Percentiles rank a stretch among this genome's conserved stretches.
phyloP scores from a whole-genome alignment of 2,113 vertebrate genomes.

The Chaetops frenatus region DNA sequence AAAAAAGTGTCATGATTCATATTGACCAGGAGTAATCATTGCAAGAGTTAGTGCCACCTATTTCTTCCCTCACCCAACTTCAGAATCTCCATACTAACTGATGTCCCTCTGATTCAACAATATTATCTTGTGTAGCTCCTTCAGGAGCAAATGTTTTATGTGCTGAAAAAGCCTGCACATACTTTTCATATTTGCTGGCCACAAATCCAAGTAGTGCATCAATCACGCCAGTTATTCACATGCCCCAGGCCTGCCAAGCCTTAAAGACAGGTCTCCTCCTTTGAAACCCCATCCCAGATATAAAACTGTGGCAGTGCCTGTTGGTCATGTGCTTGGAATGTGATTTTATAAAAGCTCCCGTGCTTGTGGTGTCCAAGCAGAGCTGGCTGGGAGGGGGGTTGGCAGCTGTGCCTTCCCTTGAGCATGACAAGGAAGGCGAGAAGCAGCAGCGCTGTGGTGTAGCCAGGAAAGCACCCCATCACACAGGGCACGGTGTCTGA shows the following conservation, averaged over 20 bases:
- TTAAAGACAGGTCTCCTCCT: neutral
- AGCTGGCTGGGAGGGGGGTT: neutral
- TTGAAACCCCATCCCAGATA: neutral
- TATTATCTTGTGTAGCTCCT: neutral
- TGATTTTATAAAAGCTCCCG: neutral
- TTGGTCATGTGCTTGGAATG: neutral
- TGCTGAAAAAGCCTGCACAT: neutral
- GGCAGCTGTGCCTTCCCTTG: neutral
- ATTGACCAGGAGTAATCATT: neutral
- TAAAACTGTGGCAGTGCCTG: neutral
- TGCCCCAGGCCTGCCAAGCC: neutral
- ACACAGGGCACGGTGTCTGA: neutral
- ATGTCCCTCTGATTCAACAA: neutral
- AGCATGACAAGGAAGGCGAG: neutral
- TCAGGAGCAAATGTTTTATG: neutral
- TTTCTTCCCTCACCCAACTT: neutral
- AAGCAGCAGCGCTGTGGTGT: neutral
- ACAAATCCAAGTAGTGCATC: neutral
- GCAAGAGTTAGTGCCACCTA: neutral
- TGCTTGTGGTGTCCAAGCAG: neutral
- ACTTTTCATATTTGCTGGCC: neutral
- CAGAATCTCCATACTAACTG: neutral
- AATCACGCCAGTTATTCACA: neutral
- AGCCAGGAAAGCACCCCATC: accelerated
- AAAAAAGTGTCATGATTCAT: neutral